Evolutionary conservation across 2,113 vertebrate species (phyloP).

Genomic region (Calidris pygmaea): DNA sequence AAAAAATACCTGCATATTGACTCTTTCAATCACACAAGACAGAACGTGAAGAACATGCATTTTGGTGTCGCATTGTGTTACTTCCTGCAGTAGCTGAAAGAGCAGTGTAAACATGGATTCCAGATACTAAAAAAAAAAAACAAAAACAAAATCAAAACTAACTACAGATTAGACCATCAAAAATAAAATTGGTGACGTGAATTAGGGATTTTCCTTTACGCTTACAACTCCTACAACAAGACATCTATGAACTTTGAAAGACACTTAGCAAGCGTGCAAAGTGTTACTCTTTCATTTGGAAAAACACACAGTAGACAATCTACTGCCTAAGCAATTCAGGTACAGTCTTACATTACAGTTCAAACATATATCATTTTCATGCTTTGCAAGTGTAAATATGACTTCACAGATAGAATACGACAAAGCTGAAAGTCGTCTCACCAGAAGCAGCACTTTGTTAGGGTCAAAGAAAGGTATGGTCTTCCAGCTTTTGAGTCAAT

Average conservation of each 20-base stretch:
- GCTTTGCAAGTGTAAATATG: neutral
- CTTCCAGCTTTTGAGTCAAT: neutral
- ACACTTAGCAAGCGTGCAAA: neutral
- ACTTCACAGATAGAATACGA: neutral
- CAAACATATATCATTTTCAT: rapidly evolving
- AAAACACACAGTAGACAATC: neutral
- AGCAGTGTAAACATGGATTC: conserved; percentile 93
- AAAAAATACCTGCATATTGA: conserved; percentile 88
- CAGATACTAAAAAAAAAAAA: conserved; percentile 81
- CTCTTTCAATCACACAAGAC: conserved; percentile 96
- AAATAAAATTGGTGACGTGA: neutral
- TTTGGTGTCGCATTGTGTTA: conserved; percentile 96
- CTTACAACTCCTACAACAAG: neutral
- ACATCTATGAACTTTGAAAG: neutral
- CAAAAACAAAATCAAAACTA: neutral
- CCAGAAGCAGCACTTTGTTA: neutral
- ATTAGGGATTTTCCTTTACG: neutral
- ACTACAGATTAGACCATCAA: neutral
- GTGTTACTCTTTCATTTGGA: neutral
- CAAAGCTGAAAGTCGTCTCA: neutral
- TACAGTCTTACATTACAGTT: neutral
- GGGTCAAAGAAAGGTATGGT: neutral
- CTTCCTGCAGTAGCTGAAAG: conserved; percentile 94
- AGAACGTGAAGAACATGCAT: conserved; percentile 98
- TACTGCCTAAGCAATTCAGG: neutral